Percentiles rank a stretch among this genome's conserved stretches.
phyloP scores from a whole-genome alignment of 2,797 vertebrate genomes.

The Trichosurus vulpecula region DNA sequence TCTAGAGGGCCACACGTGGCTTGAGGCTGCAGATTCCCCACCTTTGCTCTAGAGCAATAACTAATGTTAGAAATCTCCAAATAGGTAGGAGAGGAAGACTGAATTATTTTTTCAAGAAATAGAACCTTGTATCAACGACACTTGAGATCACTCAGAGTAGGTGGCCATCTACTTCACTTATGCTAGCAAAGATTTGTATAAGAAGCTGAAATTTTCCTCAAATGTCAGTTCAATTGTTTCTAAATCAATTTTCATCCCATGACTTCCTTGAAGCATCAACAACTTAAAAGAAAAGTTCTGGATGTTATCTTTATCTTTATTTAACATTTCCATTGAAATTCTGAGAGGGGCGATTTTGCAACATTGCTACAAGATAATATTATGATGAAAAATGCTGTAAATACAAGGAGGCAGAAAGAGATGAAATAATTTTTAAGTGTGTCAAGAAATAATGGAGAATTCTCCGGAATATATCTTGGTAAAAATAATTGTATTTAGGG shows the following conservation, averaged over 20 bases:
- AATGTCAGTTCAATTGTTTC: constrained; percentile 1
- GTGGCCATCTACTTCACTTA: not conserved
- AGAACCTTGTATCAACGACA: not conserved
- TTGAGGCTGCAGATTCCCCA: too few species aligned
- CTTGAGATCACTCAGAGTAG: not conserved
- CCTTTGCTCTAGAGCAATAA: too few species aligned
- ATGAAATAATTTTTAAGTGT: constrained; percentile 30
- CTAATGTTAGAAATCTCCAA: too few species aligned
- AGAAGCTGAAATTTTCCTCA: constrained; percentile 2
- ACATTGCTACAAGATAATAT: not conserved
- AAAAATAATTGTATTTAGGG: not conserved
- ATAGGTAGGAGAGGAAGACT: too few species aligned
- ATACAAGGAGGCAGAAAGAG: not conserved
- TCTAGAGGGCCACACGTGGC: too few species aligned
- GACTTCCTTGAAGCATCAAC: not conserved
- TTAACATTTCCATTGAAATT: constrained; percentile 33
- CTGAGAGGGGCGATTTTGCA: constrained; percentile 40
- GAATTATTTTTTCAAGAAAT: too few species aligned
- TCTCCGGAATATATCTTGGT: not conserved
- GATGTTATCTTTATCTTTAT: not conserved
- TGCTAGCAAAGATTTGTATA: not conserved
- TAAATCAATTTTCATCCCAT: not conserved
- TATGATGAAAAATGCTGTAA: not conserved
- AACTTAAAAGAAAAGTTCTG: constrained; percentile 7
- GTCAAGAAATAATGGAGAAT: constrained; percentile 22